Percentiles rank a stretch among this genome's conserved stretches.
phyloP scores from a whole-genome alignment of 2,888 invertebrate genomes.

The Eupithecia vulgata region DNA sequence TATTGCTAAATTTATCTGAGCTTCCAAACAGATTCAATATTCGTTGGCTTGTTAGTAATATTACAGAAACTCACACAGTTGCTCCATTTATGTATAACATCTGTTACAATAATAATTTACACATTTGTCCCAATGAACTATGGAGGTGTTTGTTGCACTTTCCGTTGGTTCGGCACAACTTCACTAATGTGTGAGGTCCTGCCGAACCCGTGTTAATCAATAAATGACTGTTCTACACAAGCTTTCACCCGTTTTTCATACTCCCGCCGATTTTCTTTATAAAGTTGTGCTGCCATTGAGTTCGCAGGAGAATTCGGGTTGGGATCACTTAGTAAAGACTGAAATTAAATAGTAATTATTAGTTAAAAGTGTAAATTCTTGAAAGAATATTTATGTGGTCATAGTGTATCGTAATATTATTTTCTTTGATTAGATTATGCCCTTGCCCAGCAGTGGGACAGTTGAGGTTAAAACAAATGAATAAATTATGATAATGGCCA shows the following conservation, averaged over 20 bases:
- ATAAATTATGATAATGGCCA: background rate
- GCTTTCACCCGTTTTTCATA: conserved; percentile 99
- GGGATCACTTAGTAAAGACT: conserved; percentile 99
- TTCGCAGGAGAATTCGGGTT: conserved; percentile 99
- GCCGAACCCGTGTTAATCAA: conserved; percentile 88
- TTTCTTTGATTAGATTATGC: background rate
- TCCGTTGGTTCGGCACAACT: conserved; percentile 29
- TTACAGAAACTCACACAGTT: conserved; percentile 55
- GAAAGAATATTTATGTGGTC: too few species aligned
- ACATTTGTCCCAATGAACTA: conserved; percentile 75
- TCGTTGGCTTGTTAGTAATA: conserved; percentile 35
- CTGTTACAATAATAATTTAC: conserved; percentile 54
- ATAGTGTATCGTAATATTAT: background rate
- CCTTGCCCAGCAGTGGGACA: too few species aligned
- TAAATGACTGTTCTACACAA: conserved; percentile 99
- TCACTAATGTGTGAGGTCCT: conserved; percentile 62
- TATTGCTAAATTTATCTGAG: conserved; percentile 38
- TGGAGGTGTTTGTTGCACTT: conserved; percentile 63
- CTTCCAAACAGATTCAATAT: conserved; percentile 35
- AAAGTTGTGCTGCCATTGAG: conserved; percentile 99
- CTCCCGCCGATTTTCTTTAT: conserved; percentile 99
- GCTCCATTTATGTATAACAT: conserved; percentile 49
- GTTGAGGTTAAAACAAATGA: background rate
- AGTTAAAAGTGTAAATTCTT: background rate
- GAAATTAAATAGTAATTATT: conserved; percentile 75